phyloP scores from a whole-genome alignment of 53 echinoderm and acorn worm species.

The Mesocentrotus franciscanus region DNA sequence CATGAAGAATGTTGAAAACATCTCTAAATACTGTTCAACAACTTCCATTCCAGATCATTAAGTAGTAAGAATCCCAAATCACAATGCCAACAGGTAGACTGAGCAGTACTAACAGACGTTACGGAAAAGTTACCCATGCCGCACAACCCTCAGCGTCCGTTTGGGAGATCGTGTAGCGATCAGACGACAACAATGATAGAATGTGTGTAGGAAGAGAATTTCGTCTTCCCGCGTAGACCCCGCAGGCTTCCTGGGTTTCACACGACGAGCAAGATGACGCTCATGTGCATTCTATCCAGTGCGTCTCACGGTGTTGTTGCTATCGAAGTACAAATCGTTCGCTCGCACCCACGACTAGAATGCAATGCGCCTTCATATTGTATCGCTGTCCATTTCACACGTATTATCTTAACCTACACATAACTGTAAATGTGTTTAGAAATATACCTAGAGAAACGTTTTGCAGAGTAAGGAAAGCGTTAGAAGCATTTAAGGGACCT shows the following conservation, averaged over 20 bases:
- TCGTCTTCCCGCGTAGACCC: slow-evolving; percentile 16
- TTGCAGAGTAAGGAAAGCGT: background rate
- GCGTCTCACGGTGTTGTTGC: background rate
- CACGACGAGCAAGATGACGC: background rate
- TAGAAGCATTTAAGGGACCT: background rate
- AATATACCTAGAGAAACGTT: background rate
- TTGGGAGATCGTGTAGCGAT: background rate
- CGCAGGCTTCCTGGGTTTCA: background rate
- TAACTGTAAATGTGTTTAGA: background rate
- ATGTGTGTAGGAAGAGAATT: slow-evolving; percentile 1
- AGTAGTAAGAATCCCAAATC: background rate
- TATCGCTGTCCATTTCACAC: background rate
- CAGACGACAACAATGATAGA: background rate
- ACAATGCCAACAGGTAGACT: slow-evolving; percentile 1
- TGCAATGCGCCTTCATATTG: background rate
- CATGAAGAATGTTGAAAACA: background rate
- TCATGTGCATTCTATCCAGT: background rate
- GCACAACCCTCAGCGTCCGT: background rate
- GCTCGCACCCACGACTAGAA: background rate
- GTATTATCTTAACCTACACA: background rate
- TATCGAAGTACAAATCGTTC: background rate
- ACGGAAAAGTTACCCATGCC: background rate
- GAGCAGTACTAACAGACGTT: background rate
- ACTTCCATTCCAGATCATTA: background rate
- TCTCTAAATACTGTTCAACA: background rate